Conservation (phyloP, 37 sponge, comb jelly and placozoan species). For the Beroe forskalii region DNA sequence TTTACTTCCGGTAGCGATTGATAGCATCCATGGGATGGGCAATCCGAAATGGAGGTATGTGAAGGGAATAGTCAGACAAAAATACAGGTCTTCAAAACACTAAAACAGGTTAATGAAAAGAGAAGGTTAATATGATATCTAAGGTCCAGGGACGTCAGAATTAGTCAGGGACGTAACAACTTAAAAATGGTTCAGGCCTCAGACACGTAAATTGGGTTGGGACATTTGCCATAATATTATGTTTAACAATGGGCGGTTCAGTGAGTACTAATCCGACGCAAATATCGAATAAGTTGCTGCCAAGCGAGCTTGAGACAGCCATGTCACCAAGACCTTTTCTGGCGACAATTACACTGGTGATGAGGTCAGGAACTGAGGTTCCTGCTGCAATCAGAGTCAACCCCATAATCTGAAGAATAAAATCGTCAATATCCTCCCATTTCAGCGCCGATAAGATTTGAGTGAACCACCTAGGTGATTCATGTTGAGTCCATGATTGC, state of each 20-base stretch:
- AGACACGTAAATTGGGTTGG: no score
- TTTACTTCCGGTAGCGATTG: neutral
- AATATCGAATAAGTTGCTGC: slow-evolving; percentile 68
- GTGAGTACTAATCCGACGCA: slow-evolving; percentile 60
- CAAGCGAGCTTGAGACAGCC: slow-evolving; percentile 69
- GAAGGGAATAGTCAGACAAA: neutral
- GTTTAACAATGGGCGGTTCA: no score
- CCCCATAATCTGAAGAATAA: slow-evolving; percentile 68
- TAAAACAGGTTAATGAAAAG: neutral
- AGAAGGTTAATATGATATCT: neutral
- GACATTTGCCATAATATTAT: no score
- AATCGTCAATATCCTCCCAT: no score
- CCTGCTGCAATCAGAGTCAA: slow-evolving; percentile 69
- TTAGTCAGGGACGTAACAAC: no score
- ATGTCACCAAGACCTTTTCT: slow-evolving; percentile 68
- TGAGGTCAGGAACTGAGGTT: slow-evolving; percentile 67
- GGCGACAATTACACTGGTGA: slow-evolving; percentile 69
- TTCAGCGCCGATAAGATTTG: no score
- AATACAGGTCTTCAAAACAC: neutral
- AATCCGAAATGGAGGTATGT: neutral
- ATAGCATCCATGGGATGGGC: slow-evolving; percentile 34
- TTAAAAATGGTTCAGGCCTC: no score
- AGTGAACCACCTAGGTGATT: no score
- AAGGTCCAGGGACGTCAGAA: no score
- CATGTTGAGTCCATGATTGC: slow-evolving; percentile 64